Base-by-base conservation (phyloP, 1,140 invertebrate species). In the Ostrea edulis region DNA sequence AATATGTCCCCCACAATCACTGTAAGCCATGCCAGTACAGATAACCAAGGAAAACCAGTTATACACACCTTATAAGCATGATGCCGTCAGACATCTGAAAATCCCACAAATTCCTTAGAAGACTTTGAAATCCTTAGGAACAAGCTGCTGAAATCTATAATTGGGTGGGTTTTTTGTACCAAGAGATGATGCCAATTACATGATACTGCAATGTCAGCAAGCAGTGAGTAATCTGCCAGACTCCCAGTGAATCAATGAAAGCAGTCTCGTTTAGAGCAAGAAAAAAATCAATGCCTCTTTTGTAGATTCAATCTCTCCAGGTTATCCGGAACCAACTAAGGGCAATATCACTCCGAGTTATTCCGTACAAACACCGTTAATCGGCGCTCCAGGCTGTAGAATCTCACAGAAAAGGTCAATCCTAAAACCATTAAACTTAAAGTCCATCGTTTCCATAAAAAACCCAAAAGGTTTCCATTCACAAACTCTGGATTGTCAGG, bases 241-340 rank as follows among this genome's bases (percentile, higher is more conserved):
- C 68, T 71, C 22, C 25, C 9, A n/a, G n/a, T 8, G 68, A 71
- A 71, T 71, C 68, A 71, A 71, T 71, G 68, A 71, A 71, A 71
- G 22, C 65, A 71, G 68, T 71, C 68, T 71, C 68, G 12, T 8
- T 25, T 35, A 11, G 29, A 25, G 68, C 68, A 25, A 29, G 9
- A 25, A 71, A 71, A 71, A 71, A 71, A 71, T 71, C 68, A 71
- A 71, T 71, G 68, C 68, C 14, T 35, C 22, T 35, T 71, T 35
- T 71, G 68, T 25, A 71, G 68, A 71, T 14, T 35, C 68, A 29
- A 71, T 71, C 68, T 35, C 68, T 12, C 22, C 9, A 35, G 68
- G 68, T 22, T 29, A 12, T 8, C 68, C 0, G 22, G 22, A 71
- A 71, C 29, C 68, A 71, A 35, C 22, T 58, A 58, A 58, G 55